phyloP scores from a whole-genome alignment of 1,140 invertebrate genomes.

The Lepidurus packardi region DNA sequence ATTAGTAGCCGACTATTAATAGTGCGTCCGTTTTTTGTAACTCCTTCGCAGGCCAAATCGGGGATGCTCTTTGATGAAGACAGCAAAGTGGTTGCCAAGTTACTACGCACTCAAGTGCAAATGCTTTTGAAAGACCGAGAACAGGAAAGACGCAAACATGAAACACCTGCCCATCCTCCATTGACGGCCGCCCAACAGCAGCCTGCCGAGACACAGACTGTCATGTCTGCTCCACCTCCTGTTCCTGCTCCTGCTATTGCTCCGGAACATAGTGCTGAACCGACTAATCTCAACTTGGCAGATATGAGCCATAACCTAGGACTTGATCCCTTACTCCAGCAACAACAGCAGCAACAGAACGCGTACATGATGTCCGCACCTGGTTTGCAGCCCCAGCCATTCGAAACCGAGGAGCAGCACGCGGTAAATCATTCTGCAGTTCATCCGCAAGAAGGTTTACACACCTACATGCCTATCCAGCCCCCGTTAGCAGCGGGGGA shows the following conservation, averaged over 20 bases:
- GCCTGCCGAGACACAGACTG: background rate
- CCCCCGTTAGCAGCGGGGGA: conserved; percentile 1
- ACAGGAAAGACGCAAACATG: conserved; percentile 51
- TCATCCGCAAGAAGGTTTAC: conserved; percentile 25
- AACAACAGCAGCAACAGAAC: background rate
- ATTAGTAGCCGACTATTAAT: background rate
- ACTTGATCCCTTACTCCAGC: background rate
- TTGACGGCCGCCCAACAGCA: conserved; percentile 24
- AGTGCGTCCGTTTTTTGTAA: background rate
- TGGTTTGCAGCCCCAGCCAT: background rate
- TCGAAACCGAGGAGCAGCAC: background rate
- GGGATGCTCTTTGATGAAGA: conserved; percentile 87
- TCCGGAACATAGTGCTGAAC: background rate
- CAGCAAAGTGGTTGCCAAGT: conserved; percentile 75
- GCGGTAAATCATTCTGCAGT: background rate
- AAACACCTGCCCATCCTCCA: conserved; percentile 42
- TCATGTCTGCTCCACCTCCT: conserved; percentile 15
- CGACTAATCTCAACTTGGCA: background rate
- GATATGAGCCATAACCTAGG: background rate
- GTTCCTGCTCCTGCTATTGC: background rate
- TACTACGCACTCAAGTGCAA: conserved; percentile 75
- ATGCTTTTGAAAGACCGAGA: conserved; percentile 58
- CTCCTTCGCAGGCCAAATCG: conserved; percentile 59
- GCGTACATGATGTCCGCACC: background rate
- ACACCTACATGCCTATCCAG: background rate